phyloP scores from a whole-genome alignment of 1,140 invertebrate species.

The Drosophila nebulosa region DNA sequence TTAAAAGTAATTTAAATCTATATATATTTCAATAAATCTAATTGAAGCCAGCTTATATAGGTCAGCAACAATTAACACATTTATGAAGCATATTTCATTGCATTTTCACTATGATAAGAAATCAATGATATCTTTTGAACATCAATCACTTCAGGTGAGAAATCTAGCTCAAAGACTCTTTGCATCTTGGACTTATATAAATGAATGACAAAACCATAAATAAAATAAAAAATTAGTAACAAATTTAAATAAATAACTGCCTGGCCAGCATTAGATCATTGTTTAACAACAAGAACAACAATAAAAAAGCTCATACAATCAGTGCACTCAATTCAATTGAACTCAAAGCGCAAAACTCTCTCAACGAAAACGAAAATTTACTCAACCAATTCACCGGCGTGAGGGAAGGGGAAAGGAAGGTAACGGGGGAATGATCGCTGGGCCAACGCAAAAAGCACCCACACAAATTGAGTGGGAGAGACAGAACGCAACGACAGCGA shows the following conservation, averaged over 20 bases:
- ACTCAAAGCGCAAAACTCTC: slow-evolving; percentile 24
- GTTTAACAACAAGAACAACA: not conserved
- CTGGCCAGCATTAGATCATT: slow-evolving; percentile 72
- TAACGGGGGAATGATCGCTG: slow-evolving; percentile 19
- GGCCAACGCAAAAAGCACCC: slow-evolving; percentile 71
- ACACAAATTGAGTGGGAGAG: slow-evolving; percentile 64
- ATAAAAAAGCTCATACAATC: slow-evolving; percentile 38
- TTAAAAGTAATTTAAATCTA: too few relatives aligned
- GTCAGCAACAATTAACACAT: too few relatives aligned
- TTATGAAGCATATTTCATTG: too few relatives aligned
- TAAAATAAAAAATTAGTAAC: slow-evolving; percentile 73
- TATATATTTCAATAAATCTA: too few relatives aligned
- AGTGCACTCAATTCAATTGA: slow-evolving; percentile 14
- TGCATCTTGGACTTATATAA: slow-evolving; percentile 63
- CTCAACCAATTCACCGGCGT: slow-evolving; percentile 50
- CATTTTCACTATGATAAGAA: not conserved
- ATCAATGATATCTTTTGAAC: not conserved
- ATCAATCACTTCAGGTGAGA: not conserved
- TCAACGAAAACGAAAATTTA: slow-evolving; percentile 68
- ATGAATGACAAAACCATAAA: slow-evolving; percentile 68
- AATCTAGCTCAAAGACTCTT: slow-evolving; percentile 17
- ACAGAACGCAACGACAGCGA: slow-evolving; percentile 4
- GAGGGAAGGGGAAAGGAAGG: not conserved
- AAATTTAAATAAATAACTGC: slow-evolving; percentile 79
- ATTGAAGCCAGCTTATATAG: too few relatives aligned